Base-by-base conservation (phyloP, 2,888 invertebrate species). In the Eupithecia insigniata region DNA sequence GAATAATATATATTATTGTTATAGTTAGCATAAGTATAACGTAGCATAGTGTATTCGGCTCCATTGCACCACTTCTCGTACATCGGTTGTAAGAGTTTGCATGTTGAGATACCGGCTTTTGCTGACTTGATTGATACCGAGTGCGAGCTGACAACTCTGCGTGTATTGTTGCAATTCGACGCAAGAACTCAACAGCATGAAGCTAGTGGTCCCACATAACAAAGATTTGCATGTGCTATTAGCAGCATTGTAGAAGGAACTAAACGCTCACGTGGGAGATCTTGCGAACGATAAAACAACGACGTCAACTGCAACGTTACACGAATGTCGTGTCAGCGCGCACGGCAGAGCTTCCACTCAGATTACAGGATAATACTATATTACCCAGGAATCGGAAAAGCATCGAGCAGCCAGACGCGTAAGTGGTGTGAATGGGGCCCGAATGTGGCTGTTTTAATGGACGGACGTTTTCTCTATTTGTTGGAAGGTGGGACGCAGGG, bases 401-500 rank as follows among this genome's bases (percentile, higher is more conserved):
- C 75, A 71, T 82, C 87, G 90, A 89, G 92, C 92, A 87, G 88
- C 91, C 92, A 90, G 93, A 91, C 83, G 93, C 92, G 93, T 93
- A 90, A 92, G 92, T 93, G 93, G 93, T 92, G 89, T 87, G 90
- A 90, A 89, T 90, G 92, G 92, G 91, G 92, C 89, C 89, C 82
- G 82, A 85, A 79, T 87, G 82, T 86, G 85, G 87, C 85, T 85
- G 84, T 85, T 88, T 88, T 93, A 92, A 93, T 92, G 87, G 90
- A 91, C 83, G 88, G 89, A 85, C 89, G 85, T 93, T 92, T 91
- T 93, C 89, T 93, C 90, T 74, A 70, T 74, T 91, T 93, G 92
- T 93, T 91, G 90, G 89, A 94, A 94, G 94, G 94, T 94, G 93
- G 94, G 88, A 90, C 88, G 91, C 94, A 91, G 93, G 93, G 93